Percentiles rank a stretch among this genome's conserved stretches.
These are phyloP conservation scores for Podarcis lilfordi DNA, from an alignment of 2,797 vertebrate genomes.

Conservation along the genomic window DNA sequence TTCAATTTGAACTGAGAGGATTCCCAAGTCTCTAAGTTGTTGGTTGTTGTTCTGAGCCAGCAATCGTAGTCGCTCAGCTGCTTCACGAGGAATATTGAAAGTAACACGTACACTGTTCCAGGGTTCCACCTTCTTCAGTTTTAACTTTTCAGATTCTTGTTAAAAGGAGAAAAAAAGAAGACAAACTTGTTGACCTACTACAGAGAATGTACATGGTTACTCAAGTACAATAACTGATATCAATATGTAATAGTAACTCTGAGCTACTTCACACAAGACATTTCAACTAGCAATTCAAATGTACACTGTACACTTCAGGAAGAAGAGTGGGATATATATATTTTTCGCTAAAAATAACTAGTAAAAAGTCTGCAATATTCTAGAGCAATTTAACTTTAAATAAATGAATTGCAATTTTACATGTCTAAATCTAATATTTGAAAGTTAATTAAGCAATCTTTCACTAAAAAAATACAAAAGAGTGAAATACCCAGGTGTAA, in stretches of 20 bases:
- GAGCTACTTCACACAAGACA: background rate
- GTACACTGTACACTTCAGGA: background rate
- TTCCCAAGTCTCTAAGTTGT: slow-evolving; percentile 96
- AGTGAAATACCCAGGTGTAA: slow-evolving; percentile 89
- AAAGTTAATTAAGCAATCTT: background rate
- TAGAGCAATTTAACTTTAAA: background rate
- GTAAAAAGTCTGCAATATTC: background rate
- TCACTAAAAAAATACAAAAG: background rate
- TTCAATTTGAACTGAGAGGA: slow-evolving; percentile 98
- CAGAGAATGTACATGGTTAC: background rate
- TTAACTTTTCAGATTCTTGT: slow-evolving; percentile 86
- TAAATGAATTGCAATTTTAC: background rate
- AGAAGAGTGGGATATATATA: too few species aligned
- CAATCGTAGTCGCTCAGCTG: slow-evolving; percentile 91
- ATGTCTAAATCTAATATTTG: background rate
- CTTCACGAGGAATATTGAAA: slow-evolving; percentile 98
- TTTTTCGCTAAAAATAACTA: too few species aligned
- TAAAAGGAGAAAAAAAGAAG: slow-evolving; percentile 19
- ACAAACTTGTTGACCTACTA: background rate
- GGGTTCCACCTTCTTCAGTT: slow-evolving; percentile 90
- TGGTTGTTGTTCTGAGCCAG: slow-evolving; percentile 98
- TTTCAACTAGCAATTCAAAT: background rate
- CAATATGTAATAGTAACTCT: background rate
- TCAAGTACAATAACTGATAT: background rate
- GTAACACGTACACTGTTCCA: slow-evolving; percentile 99